Percentiles rank a stretch among this genome's conserved stretches.
phyloP scores from a whole-genome alignment of 2,113 vertebrate genomes.

The Marmota flaviventris region DNA sequence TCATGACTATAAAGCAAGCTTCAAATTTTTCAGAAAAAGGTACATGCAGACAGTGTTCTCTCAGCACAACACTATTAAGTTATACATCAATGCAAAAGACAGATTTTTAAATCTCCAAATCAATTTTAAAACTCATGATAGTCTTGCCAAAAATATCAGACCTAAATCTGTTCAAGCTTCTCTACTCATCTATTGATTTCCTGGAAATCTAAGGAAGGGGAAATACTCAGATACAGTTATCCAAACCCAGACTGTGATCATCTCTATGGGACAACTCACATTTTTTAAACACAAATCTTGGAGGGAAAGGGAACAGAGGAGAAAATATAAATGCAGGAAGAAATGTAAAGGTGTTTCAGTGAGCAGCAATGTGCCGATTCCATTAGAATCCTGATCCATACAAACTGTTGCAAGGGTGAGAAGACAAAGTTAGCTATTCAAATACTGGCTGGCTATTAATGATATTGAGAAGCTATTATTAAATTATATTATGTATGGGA shows the following conservation, averaged over 20 bases:
- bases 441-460: background rate
- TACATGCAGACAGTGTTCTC: background rate
- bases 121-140: background rate
- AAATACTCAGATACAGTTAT: background rate
- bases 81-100: constrained; percentile 10
- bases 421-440: background rate
- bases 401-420: background rate
- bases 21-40: background rate
- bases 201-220: background rate
- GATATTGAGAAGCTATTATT: background rate
- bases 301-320: background rate
- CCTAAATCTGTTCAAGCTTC: background rate
- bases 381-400: background rate
- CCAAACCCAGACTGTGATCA: background rate
- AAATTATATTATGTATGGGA: background rate
- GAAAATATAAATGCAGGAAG: background rate
- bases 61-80: background rate
- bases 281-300: background rate
- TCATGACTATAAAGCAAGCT: background rate
- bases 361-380: background rate
- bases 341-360: background rate
- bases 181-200: background rate
- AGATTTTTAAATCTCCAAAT: background rate
- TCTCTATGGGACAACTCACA: background rate
- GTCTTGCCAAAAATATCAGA: constrained; percentile 25